These are phyloP conservation scores for Leucania comma DNA, from an alignment of 2,888 invertebrate species.

Conservation along the genomic window DNA sequence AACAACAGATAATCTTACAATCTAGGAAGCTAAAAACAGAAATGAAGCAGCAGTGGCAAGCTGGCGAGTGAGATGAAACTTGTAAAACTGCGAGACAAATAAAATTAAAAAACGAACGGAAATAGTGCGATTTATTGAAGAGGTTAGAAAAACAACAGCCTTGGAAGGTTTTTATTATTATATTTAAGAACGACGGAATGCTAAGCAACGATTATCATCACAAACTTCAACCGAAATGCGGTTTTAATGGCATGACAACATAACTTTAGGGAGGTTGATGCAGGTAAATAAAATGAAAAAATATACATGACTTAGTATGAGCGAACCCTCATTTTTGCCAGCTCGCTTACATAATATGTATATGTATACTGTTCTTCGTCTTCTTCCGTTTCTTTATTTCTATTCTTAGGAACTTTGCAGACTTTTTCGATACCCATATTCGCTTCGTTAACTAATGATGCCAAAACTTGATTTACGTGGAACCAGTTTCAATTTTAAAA, in stretches of 20 bases:
- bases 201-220: constrained; percentile 32
- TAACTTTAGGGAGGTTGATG: background rate
- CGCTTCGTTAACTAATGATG: background rate
- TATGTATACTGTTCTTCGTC: background rate
- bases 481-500: constrained; percentile 5
- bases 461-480: background rate
- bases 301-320: background rate
- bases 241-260: constrained; percentile 30
- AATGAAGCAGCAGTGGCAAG: constrained; percentile 16
- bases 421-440: constrained; percentile 9
- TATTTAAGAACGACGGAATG: constrained; percentile 20
- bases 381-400: background rate
- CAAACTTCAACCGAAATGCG: constrained; percentile 20
- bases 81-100: constrained; percentile 10
- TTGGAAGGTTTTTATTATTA: constrained; percentile 48
- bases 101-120: constrained; percentile 25
- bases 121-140: constrained; percentile 23
- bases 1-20: constrained; percentile 40
- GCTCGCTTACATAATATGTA: background rate
- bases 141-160: constrained; percentile 47
- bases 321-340: background rate
- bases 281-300: constrained; percentile 12
- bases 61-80: constrained; percentile 3
- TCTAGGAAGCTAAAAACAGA: constrained; percentile 37
- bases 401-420: background rate